Base-by-base conservation (phyloP, 2,888 invertebrate genomes). In the Suillia variegata region DNA sequence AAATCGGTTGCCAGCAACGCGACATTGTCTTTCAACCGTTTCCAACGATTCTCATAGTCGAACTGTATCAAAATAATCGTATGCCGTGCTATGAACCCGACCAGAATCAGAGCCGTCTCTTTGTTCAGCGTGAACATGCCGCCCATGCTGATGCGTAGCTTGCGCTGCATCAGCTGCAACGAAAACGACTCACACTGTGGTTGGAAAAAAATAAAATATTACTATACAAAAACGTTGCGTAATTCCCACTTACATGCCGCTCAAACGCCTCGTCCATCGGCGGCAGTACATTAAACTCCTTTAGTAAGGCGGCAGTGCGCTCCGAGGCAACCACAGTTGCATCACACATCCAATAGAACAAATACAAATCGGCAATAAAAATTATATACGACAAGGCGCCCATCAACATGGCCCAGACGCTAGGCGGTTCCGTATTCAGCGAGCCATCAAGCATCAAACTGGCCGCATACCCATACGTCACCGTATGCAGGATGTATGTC, bases 11-110 rank as follows among this genome's bases (percentile, higher is more conserved):
- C n/a, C 31, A 31, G 12, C 10, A 38, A 12, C n/a, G 38, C 38
- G n/a, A 38, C 38, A 38, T n/a, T 38, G 38, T 5, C 38, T 13
- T 38, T 38, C 10, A 38, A 13, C 4, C n/a, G 38, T 13, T n/a
- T 8, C 6, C 6, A 38, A 38, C 38, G 38, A 38, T 38, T n/a
- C 38, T 38, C 13, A 21, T 31, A 22, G 22, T 55, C 51, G 26
- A 56, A 56, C 38, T 59, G 59, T 18, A 59, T 15, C 52, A 59
- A 47, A 12, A 59, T 13, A 8, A 59, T 5, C n/a, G 51, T 34
- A 5, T 51, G 51, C 1, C 45, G 51, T 18, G 18, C 10, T 12
- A 17, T 34, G 38, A 47, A 59, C 10, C 26, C 20, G 52, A 42
- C 33, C 1, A 52, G 15, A 2, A 51, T 33, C 24, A 55, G 33